Base-by-base conservation (phyloP, 2,888 invertebrate species). In the Dromius quadrimaculatus region DNA sequence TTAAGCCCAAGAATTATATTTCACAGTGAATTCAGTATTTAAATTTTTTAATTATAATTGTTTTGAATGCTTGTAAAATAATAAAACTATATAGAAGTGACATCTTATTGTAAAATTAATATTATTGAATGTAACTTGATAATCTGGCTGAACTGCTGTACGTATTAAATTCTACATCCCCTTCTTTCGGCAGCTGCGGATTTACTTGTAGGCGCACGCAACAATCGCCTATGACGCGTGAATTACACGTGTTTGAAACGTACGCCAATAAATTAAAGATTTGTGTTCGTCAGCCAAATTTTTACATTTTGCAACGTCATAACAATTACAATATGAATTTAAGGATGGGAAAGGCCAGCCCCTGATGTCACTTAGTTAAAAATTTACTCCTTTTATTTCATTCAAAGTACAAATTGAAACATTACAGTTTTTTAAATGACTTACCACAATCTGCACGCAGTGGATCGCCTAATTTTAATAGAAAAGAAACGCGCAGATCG, bases 311-410 rank as follows among this genome's bases (percentile, higher is more conserved):
- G 57, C 57, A 59, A 59, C 36, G 20, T 59, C 59, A 38, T 38
- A n/a, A n/a, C 57, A 15, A 41, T 17, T 11, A 41, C 13, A 47
- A 47, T 47, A 59, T 59, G 36, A 59, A 59, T 59, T 59, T 54
- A 73, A 75, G 75, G 76, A 78, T 75, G 76, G 76, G 77, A 76
- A 77, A 78, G 77, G 76, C 77, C 75, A 76, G 76, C 76, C 77
- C 78, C 75, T 77, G 76, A 78, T 77, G 77, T 75, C 76, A 77
- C 74, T 70, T 45, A 57, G n/a, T 64, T 71, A 64, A 57, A 54
- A 57, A 54, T 71, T 43, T 64, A 71, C 63, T 43, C 71, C 45
- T 54, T 71, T 64, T 71, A 71, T 71, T 71, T 71, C 64, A 71
- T 71, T 71, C n/a, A 45, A 70, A 70, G 68, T 70, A 70, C 70